Evolutionary conservation across 1,140 invertebrate genomes (phyloP).

Genomic region (Drosophila sturtevanti): DNA sequence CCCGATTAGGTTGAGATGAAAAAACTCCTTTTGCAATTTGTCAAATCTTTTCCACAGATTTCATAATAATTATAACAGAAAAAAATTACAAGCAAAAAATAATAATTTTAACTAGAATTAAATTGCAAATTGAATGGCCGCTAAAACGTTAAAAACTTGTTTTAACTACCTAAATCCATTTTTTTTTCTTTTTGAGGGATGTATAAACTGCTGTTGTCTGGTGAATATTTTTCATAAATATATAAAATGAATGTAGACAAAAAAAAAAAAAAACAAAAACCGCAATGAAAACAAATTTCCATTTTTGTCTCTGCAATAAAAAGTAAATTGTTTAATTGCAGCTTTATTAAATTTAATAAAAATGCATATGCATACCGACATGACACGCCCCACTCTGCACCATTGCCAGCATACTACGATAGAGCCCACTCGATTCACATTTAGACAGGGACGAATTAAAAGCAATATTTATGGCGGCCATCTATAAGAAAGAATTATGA

Average conservation of each 20-base stretch:
- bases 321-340: slow-evolving; percentile 69
- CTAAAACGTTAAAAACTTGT: background rate
- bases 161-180: too few relatives aligned
- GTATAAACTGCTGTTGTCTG: slow-evolving; percentile 1
- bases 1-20: too few relatives aligned
- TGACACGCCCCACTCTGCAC: slow-evolving; percentile 41
- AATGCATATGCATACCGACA: slow-evolving; percentile 44
- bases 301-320: slow-evolving; percentile 25
- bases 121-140: slow-evolving; percentile 29
- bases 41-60: too few relatives aligned
- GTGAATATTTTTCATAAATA: slow-evolving; percentile 9
- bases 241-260: slow-evolving; percentile 4
- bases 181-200: background rate
- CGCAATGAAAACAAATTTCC: slow-evolving; percentile 14
- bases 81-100: background rate
- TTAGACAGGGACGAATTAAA: background rate
- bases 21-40: too few relatives aligned
- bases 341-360: slow-evolving; percentile 79
- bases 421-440: background rate
- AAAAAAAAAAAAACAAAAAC: slow-evolving; percentile 9
- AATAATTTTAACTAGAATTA: slow-evolving; percentile 22
- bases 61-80: too few relatives aligned
- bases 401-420: background rate
- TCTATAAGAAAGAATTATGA: background rate
- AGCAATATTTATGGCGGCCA: background rate